phyloP scores from a whole-genome alignment of 2,113 vertebrate species.

The Serinus canaria region DNA sequence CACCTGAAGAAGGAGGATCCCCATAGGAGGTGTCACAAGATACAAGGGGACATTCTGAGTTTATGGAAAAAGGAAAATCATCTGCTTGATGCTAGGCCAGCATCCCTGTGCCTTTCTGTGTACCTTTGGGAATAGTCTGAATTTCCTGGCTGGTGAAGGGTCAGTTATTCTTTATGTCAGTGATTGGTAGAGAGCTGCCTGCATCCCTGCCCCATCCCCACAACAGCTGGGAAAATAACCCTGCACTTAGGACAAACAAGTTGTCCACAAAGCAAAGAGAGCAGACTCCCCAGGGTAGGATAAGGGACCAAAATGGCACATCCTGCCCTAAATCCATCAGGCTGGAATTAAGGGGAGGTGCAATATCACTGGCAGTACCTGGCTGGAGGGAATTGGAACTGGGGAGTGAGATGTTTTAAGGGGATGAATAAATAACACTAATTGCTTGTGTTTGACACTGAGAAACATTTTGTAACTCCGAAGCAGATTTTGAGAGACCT shows the following conservation, averaged over 20 bases:
- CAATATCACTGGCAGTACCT: background rate
- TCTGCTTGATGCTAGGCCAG: background rate
- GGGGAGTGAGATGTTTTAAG: background rate
- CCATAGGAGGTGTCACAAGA: background rate
- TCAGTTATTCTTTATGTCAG: background rate
- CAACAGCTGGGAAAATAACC: background rate
- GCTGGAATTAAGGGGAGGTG: background rate
- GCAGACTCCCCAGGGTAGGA: background rate
- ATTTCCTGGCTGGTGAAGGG: background rate
- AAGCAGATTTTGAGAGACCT: background rate
- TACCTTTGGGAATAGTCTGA: background rate
- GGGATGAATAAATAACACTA: conserved; percentile 23
- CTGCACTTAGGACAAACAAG: background rate
- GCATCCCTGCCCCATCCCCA: background rate
- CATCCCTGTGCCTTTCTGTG: background rate
- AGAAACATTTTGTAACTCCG: background rate
- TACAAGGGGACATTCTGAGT: background rate
- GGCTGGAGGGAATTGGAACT: background rate
- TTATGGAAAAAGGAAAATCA: background rate
- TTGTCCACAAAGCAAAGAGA: background rate
- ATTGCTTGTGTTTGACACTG: background rate
- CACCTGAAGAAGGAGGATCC: background rate
- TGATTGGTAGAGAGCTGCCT: background rate
- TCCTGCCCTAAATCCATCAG: background rate
- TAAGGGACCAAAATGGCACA: background rate